Base-by-base conservation (phyloP, 2,888 invertebrate genomes). In the Drosophila limbata region DNA sequence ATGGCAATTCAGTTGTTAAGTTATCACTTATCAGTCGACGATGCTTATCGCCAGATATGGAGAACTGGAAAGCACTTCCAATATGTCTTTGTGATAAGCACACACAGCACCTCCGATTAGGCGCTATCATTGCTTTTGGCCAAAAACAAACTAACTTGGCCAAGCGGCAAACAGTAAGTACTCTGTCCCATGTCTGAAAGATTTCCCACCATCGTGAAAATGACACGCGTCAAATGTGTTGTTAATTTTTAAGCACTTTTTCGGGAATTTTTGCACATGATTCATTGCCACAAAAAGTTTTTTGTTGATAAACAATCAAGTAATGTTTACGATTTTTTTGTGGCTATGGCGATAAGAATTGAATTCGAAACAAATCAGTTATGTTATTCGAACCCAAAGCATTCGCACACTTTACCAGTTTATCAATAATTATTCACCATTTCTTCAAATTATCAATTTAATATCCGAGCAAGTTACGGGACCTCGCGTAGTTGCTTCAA, bases 31-130 rank as follows among this genome's bases (percentile, higher is more conserved):
- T 50, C 35, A 50, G 19, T 4, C 10, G 13, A 10, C 44, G 62
- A 74, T 78, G 35, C 71, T 87, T 87, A 84, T 87, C 88, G 60
- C 37, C 52, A 48, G 75, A 69, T 77, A 61, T 53, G 57, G 21
- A n/a, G 21, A 21, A 10, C 39, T 77, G 50, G 57, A 60, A 67
- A 45, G 39, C 25, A 47, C 25, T 73, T 53, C 8, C 42, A 63
- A 65, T 28, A 47, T 15, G 37, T 47, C 21, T 55, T 21, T 21
- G 6, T 61, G 77, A 75, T 75, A 77, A 53, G 55, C 52, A 17
- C 21, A 28, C 15, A 11, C 35, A 11, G 28, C 15, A n/a, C 35
- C 9, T 9, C 13, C 51, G 60, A 57, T 61, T 61, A 55, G 48
- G 19, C 13, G 52, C 33, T 67, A 33, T 52, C 39, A 56, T 15